Evolutionary conservation across 2,797 vertebrate genomes (phyloP).

Genomic region (Girardinus metallicus): DNA sequence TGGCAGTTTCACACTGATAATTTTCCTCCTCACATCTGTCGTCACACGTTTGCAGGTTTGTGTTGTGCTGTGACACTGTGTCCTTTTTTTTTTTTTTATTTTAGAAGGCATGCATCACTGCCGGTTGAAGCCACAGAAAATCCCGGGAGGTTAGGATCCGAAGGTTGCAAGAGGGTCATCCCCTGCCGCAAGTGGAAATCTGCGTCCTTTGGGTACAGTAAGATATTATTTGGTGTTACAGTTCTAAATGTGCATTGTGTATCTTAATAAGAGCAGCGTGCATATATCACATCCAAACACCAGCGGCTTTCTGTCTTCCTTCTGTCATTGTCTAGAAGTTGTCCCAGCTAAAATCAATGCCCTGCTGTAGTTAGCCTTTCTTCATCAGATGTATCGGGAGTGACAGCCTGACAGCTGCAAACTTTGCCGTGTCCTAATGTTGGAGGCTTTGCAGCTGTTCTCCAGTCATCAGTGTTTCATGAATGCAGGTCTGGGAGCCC

Average conservation of each 20-base stretch:
- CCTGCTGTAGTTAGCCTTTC: constrained; percentile 40
- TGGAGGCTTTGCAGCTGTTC: constrained; percentile 48
- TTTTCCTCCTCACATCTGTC: constrained; percentile 18
- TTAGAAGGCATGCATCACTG: constrained; percentile 78
- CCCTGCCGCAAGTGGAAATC: constrained; percentile 82
- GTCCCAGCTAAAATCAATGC: constrained; percentile 11
- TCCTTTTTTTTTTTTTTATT: constrained; percentile 11
- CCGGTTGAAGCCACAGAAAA: constrained; percentile 68
- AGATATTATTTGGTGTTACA: constrained; percentile 34
- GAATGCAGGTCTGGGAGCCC: constrained; percentile 41
- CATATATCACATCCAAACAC: background rate
- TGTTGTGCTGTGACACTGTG: constrained; percentile 29
- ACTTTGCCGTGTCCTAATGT: constrained; percentile 37
- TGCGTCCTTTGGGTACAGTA: constrained; percentile 81
- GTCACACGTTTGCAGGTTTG: constrained; percentile 19
- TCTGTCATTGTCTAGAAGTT: constrained; percentile 36
- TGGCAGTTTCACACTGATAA: constrained; percentile 1
- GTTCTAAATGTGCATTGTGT: constrained; percentile 15
- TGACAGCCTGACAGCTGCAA: constrained; percentile 46
- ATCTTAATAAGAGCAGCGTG: background rate
- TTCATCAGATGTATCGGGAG: constrained; percentile 20
- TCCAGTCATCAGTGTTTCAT: constrained; percentile 43
- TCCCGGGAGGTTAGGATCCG: constrained; percentile 58
- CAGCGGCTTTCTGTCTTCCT: constrained; percentile 5
- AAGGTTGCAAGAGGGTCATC: constrained; percentile 65